Evolutionary conservation across 2,888 invertebrate genomes (phyloP).

Genomic region (Apamea epomidion): DNA sequence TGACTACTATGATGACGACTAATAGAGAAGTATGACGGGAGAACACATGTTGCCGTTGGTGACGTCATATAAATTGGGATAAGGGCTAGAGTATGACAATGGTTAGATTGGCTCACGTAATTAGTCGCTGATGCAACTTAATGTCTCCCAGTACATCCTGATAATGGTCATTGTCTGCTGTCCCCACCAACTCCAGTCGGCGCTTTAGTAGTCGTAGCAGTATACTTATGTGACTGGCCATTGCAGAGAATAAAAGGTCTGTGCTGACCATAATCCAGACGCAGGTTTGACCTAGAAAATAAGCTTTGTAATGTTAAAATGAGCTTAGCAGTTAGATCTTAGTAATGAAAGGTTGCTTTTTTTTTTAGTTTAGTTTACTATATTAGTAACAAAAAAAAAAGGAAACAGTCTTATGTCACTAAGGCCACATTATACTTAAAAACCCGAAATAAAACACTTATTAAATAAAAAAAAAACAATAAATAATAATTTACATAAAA

Average conservation of each 20-base stretch:
- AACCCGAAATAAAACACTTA: neutral
- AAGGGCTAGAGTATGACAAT: neutral
- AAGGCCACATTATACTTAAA: neutral
- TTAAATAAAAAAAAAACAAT: neutral
- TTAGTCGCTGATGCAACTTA: constrained; percentile 85
- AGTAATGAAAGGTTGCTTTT: neutral
- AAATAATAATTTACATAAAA: neutral
- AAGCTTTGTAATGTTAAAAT: constrained; percentile 11
- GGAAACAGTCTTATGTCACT: neutral
- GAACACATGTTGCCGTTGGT: too few species aligned
- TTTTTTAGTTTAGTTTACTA: too few species aligned
- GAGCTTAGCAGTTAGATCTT: neutral
- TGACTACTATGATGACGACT: neutral
- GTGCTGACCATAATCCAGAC: constrained; percentile 86
- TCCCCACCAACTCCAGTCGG: constrained; percentile 77
- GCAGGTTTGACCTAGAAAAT: constrained; percentile 80
- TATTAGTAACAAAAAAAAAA: too few species aligned
- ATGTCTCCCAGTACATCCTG: constrained; percentile 80
- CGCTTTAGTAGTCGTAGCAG: constrained; percentile 80
- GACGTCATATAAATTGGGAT: too few species aligned
- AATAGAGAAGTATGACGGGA: neutral
- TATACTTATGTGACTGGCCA: constrained; percentile 86
- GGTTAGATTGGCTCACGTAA: constrained; percentile 72
- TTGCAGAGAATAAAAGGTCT: constrained; percentile 84
- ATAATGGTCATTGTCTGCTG: constrained; percentile 77